These are phyloP conservation scores for Psittacula derbiana DNA, from an alignment of 2,797 vertebrate genomes.

Conservation along the genomic window DNA sequence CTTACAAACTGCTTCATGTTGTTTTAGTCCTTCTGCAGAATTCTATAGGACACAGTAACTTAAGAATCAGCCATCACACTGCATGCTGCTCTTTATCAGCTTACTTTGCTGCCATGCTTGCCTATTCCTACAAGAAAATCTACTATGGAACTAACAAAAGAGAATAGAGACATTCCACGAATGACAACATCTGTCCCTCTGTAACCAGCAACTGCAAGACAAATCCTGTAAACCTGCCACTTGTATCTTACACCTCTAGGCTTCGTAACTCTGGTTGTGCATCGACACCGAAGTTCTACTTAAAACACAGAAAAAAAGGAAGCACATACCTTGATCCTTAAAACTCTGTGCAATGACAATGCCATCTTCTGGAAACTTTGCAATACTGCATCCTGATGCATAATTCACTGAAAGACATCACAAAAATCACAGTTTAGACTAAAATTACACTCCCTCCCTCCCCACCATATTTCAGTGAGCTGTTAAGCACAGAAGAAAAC, in stretches of 20 bases:
- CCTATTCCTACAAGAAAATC: background rate
- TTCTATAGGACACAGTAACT: background rate
- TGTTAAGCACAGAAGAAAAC: background rate
- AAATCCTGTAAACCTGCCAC: background rate
- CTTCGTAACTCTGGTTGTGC: background rate
- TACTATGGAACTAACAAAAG: background rate
- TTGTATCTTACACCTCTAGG: background rate
- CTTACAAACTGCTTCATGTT: background rate
- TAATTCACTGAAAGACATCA: conserved; percentile 88
- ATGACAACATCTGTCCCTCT: background rate
- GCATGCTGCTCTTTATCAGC: background rate
- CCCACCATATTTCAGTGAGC: background rate
- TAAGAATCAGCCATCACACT: background rate
- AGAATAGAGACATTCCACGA: background rate
- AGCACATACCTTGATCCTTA: conserved; percentile 92
- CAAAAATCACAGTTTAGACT: background rate
- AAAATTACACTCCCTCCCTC: background rate
- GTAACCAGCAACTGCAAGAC: background rate
- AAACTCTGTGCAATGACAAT: conserved; percentile 94
- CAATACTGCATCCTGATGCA: conserved; percentile 96
- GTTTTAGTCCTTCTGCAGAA: background rate
- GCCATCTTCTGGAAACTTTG: conserved; percentile 94
- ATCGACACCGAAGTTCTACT: background rate
- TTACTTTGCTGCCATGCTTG: background rate
- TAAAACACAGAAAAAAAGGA: background rate